These are phyloP conservation scores for cattle (Bos taurus) DNA, from an alignment of 2,113 vertebrate genomes.

Conservation along the genomic window ARS-UCD2.0 NC_037339.1:11864501-11865000, in stretches of 20 bases:
- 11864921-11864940: background rate
- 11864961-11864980: background rate
- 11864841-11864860: background rate
- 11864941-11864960: constrained; percentile 15
- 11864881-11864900: background rate
- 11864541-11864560: background rate
- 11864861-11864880: constrained; percentile 2
- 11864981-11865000: background rate
- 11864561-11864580: background rate
- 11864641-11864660: background rate
- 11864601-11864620: background rate
- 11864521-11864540: background rate
- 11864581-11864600: background rate
- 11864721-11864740: background rate
- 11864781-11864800: background rate
- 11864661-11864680: background rate
- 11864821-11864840: background rate
- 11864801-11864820: background rate
- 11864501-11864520: background rate
- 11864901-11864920: constrained; percentile 30
- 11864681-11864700: background rate
- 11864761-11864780: background rate
- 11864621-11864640: background rate
- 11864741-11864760: background rate
- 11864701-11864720: background rate